These are phyloP conservation scores for Microcebus griseorufus DNA, from an alignment of 2,113 vertebrate genomes.

Conservation along the genomic window DNA sequence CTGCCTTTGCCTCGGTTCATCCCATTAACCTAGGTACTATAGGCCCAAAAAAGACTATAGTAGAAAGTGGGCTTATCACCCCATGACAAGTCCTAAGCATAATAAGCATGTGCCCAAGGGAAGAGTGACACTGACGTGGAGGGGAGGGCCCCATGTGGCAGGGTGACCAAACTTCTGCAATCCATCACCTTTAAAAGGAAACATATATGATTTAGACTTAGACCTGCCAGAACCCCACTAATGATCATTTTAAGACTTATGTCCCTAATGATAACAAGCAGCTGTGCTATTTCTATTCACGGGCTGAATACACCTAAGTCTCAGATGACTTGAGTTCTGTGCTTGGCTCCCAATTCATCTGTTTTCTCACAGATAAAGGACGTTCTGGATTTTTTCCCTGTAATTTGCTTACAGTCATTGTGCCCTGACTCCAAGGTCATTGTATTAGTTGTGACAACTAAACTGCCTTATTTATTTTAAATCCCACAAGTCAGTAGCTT, in stretches of 20 bases:
- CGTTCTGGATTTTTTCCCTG: background rate
- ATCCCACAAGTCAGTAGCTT: background rate
- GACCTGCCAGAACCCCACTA: background rate
- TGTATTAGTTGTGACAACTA: background rate
- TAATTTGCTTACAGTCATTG: background rate
- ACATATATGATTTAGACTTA: background rate
- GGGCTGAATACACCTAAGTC: background rate
- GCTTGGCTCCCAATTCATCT: background rate
- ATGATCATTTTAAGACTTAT: background rate
- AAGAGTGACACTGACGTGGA: conserved; percentile 36
- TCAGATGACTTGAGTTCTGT: background rate
- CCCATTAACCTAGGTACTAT: background rate
- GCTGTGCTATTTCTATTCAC: conserved; percentile 1
- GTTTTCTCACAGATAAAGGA: conserved; percentile 40
- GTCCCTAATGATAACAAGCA: background rate
- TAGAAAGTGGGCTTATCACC: background rate
- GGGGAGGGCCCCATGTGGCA: background rate
- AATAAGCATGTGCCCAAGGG: conserved; percentile 25
- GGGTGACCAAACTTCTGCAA: conserved; percentile 35
- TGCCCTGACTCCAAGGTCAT: background rate
- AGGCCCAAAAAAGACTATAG: background rate
- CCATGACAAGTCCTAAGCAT: conserved; percentile 36
- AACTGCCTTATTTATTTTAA: background rate
- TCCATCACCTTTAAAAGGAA: background rate
- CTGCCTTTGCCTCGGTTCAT: background rate